phyloP scores from a whole-genome alignment of 2,888 invertebrate species.

The Mayetiola destructor region DNA sequence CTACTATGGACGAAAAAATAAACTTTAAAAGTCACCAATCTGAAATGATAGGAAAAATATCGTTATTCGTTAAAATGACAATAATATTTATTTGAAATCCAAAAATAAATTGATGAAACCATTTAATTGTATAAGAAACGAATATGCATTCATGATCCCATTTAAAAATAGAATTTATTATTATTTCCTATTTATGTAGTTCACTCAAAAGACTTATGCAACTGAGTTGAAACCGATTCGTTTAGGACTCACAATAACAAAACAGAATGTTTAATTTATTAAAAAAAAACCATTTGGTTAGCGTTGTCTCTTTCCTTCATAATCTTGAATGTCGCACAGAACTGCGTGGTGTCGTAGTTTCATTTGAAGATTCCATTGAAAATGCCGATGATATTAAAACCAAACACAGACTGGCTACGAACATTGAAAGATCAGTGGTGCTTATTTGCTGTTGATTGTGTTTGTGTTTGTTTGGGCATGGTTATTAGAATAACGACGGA shows the following conservation, averaged over 20 bases:
- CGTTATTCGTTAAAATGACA: no score
- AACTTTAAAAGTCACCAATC: no score
- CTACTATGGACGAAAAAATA: no score
- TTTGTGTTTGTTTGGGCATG: neutral
- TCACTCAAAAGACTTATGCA: neutral
- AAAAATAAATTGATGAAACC: no score
- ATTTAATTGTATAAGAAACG: no score
- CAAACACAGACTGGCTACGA: neutral
- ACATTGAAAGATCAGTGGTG: constrained; percentile 2
- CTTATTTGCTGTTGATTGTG: neutral
- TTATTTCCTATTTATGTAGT: constrained; percentile 2
- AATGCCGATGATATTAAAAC: neutral
- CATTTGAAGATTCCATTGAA: neutral
- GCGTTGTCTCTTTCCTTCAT: neutral
- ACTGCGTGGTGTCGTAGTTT: neutral
- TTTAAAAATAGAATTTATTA: constrained; percentile 5
- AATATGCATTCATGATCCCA: no score
- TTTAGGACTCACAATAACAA: no score
- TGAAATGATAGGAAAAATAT: no score
- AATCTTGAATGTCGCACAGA: no score
- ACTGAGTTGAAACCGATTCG: no score
- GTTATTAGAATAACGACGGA: neutral
- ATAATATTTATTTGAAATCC: no score
- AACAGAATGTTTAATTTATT: constrained; percentile 1
- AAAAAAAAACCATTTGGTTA: no score